A percentile compares a stretch with the other conserved stretches of the same genome.
Conservation (phyloP, 2,113 vertebrate genomes). For the Amphiprion percula region DNA sequence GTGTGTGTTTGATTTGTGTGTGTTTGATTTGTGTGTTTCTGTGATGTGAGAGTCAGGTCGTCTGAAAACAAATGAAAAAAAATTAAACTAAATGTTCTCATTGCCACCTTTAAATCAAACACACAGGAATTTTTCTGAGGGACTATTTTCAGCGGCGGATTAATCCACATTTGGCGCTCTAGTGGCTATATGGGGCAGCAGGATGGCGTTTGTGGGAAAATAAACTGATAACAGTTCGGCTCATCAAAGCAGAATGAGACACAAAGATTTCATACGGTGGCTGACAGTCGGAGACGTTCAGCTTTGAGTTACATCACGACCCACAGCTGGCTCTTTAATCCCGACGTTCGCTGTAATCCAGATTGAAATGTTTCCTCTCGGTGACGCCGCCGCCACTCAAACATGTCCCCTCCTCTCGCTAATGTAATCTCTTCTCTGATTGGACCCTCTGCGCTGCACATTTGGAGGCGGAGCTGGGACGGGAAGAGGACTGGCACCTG, state of each 20-base stretch:
- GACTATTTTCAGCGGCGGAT: no score
- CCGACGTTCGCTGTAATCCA: slow-evolving; percentile 75
- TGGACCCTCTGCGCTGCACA: background rate
- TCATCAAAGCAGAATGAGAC: no score
- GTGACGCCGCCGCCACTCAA: slow-evolving; percentile 39
- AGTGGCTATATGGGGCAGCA: no score
- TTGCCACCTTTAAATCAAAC: no score
- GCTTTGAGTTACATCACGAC: slow-evolving; percentile 61
- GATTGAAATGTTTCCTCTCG: slow-evolving; percentile 65
- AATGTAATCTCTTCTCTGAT: slow-evolving; percentile 8
- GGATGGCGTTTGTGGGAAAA: no score
- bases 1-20: background rate
- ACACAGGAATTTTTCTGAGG: no score
- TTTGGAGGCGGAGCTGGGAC: background rate
- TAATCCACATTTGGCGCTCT: no score
- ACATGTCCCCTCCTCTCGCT: slow-evolving; percentile 1
- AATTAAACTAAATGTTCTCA: no score
- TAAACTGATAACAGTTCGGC: no score
- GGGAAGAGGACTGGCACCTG: background rate
- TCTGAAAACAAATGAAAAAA: no score
- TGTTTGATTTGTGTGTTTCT: background rate
- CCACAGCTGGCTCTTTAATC: slow-evolving; percentile 81
- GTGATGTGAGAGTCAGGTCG: no score
- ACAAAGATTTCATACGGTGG: background rate
- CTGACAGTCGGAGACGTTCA: no score